Conservation (phyloP, 1,140 invertebrate genomes). For the Steinernema khuongi region DNA sequence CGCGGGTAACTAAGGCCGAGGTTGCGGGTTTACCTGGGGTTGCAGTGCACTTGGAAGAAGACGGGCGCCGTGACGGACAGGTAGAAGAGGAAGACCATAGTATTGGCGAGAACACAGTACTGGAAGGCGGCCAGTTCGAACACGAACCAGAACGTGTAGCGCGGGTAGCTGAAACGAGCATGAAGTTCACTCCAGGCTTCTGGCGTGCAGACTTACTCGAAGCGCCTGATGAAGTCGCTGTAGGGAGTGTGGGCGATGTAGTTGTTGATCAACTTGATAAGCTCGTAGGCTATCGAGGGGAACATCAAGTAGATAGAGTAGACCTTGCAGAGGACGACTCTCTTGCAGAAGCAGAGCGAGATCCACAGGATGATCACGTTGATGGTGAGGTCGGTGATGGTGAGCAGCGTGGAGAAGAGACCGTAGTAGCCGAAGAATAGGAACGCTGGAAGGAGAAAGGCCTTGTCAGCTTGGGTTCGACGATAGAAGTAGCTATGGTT, state of each 20-base stretch:
- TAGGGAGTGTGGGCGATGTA: not conserved
- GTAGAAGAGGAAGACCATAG: not conserved
- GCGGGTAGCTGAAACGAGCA: not conserved
- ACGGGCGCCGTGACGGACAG: not conserved
- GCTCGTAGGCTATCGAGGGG: not conserved
- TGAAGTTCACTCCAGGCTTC: not conserved
- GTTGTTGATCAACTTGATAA: not conserved
- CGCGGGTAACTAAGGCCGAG: too few species aligned
- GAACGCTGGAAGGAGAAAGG: not conserved
- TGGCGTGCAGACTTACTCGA: not conserved
- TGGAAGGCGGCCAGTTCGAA: conserved; percentile 8
- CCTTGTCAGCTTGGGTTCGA: too few species aligned
- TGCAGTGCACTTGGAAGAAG: not conserved
- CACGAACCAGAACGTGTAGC: conserved; percentile 4
- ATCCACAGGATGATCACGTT: conserved; percentile 1
- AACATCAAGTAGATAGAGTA: not conserved
- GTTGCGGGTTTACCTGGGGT: not conserved
- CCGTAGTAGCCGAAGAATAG: not conserved
- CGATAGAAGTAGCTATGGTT: too few species aligned
- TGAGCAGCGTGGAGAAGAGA: not conserved
- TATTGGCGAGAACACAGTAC: not conserved
- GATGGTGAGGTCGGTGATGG: not conserved
- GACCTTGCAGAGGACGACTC: not conserved
- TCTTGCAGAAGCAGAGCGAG: not conserved
- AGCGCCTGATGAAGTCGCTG: not conserved